phyloP scores from a whole-genome alignment of 1,140 invertebrate genomes.

The Megalopta genalis region DNA sequence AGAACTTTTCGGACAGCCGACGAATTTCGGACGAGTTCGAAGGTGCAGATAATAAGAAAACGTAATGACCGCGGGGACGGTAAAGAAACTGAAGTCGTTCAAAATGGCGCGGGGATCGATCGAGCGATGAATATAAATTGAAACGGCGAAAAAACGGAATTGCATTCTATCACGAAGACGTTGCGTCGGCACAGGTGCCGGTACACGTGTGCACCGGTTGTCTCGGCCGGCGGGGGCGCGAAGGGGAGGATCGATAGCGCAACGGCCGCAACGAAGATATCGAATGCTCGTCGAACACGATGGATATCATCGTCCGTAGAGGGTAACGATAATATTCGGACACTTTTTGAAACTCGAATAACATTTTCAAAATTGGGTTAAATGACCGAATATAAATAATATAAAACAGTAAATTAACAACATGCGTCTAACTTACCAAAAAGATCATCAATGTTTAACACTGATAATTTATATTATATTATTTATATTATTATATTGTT shows the following conservation, averaged over 20 bases:
- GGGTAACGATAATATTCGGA: too few species aligned
- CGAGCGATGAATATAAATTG: conserved; percentile 15
- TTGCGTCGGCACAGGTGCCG: conserved; percentile 16
- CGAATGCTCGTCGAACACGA: conserved; percentile 16
- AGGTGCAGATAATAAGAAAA: background rate
- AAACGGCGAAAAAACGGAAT: conserved; percentile 23
- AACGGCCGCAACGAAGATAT: conserved; percentile 55
- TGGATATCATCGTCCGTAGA: background rate
- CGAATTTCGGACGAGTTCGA: too few species aligned
- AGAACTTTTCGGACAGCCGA: background rate
- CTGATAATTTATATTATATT: too few species aligned
- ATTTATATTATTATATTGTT: too few species aligned
- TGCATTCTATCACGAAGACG: conserved; percentile 18
- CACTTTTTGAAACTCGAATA: too few species aligned
- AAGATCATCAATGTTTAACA: too few species aligned
- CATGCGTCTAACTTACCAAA: too few species aligned
- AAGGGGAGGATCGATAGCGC: conserved; percentile 80
- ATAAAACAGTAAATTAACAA: too few species aligned
- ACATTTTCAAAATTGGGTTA: too few species aligned
- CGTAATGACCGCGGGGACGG: background rate
- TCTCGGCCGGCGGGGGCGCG: conserved; percentile 35
- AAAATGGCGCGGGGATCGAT: background rate
- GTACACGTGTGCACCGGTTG: conserved; percentile 16
- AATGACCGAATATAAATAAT: too few species aligned
- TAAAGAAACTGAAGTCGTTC: background rate